A percentile compares a stretch with the other conserved stretches of the same genome.
Conservation (phyloP, 2,113 vertebrate species). For the Heptranchias perlo region DNA sequence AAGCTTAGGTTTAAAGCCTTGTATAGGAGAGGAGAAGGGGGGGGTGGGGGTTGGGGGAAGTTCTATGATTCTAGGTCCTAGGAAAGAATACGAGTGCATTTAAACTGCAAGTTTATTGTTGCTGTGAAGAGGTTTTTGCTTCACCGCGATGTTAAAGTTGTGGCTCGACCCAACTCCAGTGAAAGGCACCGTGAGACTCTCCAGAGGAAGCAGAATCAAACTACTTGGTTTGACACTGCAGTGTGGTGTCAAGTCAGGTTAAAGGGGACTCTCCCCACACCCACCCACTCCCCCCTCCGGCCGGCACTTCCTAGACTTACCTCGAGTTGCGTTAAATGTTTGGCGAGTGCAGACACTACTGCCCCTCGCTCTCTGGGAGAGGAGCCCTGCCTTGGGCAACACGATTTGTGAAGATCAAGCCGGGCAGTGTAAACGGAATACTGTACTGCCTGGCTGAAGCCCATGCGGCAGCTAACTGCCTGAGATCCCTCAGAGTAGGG, state of each 20-base stretch:
- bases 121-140: too few relatives aligned
- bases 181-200: not conserved
- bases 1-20: not conserved
- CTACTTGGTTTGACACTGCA: not conserved
- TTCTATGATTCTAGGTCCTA: not conserved
- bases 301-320: too few relatives aligned
- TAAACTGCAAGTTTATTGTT: not conserved
- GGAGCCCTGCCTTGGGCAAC: not conserved
- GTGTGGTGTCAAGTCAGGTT: not conserved
- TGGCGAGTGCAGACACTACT: not conserved
- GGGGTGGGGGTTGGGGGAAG: not conserved
- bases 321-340: too few relatives aligned
- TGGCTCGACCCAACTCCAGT: not conserved
- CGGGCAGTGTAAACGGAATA: not conserved
- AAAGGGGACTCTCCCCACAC: not conserved
- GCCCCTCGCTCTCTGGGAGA: not conserved
- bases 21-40: not conserved
- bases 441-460: not conserved
- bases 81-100: not conserved
- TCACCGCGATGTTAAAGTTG: not conserved
- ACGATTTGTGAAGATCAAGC: not conserved
- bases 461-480: not conserved
- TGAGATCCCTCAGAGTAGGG: not conserved
- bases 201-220: too few relatives aligned
- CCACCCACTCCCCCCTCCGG: not conserved